Percentiles rank a stretch among this genome's conserved stretches.
These are phyloP conservation scores for Nycticryphes semicollaris DNA, from an alignment of 2,113 vertebrate genomes.

Conservation along the genomic window DNA sequence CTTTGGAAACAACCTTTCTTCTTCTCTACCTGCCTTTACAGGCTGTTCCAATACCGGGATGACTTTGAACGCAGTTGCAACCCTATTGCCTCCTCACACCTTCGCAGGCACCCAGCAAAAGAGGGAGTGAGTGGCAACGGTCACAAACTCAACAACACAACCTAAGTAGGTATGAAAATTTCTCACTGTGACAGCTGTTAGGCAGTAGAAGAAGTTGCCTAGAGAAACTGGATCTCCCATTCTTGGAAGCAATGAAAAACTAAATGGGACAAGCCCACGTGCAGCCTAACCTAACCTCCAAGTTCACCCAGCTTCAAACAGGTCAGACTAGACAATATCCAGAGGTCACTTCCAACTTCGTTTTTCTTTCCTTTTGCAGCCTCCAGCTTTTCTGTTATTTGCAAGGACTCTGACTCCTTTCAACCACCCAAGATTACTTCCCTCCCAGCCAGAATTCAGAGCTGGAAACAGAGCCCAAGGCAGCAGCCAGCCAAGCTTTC, in stretches of 20 bases:
- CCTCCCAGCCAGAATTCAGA: background rate
- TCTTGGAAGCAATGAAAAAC: background rate
- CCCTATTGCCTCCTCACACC: background rate
- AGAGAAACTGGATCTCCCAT: background rate
- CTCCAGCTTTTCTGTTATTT: background rate
- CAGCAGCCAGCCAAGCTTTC: background rate
- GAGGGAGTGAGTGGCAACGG: fast-evolving
- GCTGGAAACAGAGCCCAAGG: background rate
- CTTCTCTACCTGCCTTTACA: background rate
- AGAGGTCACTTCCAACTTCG: background rate
- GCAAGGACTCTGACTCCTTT: background rate
- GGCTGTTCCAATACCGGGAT: background rate
- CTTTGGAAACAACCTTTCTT: background rate
- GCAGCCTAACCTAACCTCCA: background rate
- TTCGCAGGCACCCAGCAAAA: background rate
- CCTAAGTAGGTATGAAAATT: background rate
- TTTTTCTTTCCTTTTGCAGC: background rate
- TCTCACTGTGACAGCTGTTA: background rate
- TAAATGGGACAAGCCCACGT: fast-evolving
- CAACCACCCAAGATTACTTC: background rate
- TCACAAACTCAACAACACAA: background rate
- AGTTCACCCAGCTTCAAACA: background rate
- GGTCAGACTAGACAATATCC: background rate
- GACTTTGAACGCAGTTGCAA: fast-evolving
- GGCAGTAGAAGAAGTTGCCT: background rate